Evolutionary conservation across 1,140 invertebrate genomes (phyloP).

Genomic region (Pseudachorutes palmiensis): DNA sequence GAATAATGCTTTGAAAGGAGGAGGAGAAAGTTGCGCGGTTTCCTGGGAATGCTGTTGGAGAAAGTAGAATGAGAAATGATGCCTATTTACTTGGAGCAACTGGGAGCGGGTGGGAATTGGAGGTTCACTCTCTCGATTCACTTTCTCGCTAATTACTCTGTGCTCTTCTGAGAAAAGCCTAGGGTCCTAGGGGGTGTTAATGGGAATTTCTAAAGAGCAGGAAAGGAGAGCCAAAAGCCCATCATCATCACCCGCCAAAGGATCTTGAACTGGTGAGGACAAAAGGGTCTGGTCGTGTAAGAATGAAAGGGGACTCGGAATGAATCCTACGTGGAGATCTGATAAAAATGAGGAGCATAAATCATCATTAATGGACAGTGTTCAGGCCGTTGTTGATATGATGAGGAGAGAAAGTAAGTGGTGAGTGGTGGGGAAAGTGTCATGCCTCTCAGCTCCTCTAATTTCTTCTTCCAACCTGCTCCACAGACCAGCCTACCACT

Average conservation of each 20-base stretch:
- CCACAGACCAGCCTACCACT: too few relatives aligned
- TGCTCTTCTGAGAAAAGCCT: background rate
- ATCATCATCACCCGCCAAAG: background rate
- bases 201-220: background rate
- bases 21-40: background rate
- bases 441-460: background rate
- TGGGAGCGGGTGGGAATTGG: background rate
- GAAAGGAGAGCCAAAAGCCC: background rate
- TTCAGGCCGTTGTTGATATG: background rate
- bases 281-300: too few relatives aligned
- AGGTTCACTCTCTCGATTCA: background rate
- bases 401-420: background rate
- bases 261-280: background rate
- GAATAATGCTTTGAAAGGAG: background rate
- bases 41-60: background rate
- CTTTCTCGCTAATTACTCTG: background rate
- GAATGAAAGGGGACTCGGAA: background rate
- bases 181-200: background rate
- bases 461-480: too few relatives aligned
- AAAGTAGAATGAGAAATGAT: background rate
- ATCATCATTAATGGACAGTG: conserved; percentile 37
- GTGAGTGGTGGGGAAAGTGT: background rate
- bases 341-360: conserved; percentile 30
- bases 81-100: too few relatives aligned
- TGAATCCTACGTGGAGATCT: background rate